Evolutionary conservation across 2,888 invertebrate genomes (phyloP).

Genomic region (Erpobdella octoculata): DNA sequence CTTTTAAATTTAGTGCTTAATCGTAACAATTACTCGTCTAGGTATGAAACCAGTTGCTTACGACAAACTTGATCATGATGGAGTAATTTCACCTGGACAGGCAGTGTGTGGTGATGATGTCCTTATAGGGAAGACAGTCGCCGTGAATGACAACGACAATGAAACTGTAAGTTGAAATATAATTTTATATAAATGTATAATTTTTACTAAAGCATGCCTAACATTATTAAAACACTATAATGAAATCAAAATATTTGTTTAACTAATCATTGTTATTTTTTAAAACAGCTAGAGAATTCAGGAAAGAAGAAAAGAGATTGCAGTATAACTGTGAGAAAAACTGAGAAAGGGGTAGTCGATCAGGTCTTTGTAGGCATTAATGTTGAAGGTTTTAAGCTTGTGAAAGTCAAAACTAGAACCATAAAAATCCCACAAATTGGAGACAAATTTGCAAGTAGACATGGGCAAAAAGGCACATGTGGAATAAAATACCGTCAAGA

Average conservation of each 20-base stretch:
- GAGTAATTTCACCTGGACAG: constrained; percentile 95
- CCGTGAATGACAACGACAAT: constrained; percentile 90
- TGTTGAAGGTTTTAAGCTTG: constrained; percentile 96
- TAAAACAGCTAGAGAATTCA: constrained; percentile 69
- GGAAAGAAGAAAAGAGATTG: constrained; percentile 90
- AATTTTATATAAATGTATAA: no score
- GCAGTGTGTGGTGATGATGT: constrained; percentile 99
- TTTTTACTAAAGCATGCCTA: no score
- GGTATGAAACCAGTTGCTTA: constrained; percentile 97
- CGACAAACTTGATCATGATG: constrained; percentile 97
- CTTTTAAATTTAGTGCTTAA: no score
- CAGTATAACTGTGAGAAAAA: constrained; percentile 93
- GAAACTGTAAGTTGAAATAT: constrained; percentile 63
- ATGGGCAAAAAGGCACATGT: constrained; percentile 99
- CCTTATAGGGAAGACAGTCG: constrained; percentile 95
- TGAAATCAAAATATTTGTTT: no score
- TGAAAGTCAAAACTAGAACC: constrained; percentile 93
- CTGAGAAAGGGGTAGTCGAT: constrained; percentile 97
- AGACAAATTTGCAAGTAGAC: constrained; percentile 97
- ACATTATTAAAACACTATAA: no score
- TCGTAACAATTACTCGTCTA: no score
- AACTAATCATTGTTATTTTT: no score
- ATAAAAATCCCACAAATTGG: constrained; percentile 98
- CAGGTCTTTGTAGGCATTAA: constrained; percentile 92
- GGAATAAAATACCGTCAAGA: constrained; percentile 97